phyloP scores from a whole-genome alignment of 2,888 invertebrate genomes.

The Gnatocerus cornutus region DNA sequence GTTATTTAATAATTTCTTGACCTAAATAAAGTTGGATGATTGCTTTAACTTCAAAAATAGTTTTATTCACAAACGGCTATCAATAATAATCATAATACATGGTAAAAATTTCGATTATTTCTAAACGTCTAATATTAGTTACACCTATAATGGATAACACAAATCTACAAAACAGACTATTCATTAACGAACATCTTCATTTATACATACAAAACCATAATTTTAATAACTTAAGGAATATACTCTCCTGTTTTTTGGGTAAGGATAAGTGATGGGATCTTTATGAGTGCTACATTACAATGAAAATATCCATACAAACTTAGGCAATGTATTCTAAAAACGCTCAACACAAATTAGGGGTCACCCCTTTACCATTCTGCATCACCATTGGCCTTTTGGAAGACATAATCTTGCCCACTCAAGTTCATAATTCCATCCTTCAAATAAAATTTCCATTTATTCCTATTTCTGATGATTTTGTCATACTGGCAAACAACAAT shows the following conservation, averaged over 20 bases:
- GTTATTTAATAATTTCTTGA: too few relatives aligned
- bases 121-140: slow-evolving; percentile 43
- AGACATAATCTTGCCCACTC: slow-evolving; percentile 97
- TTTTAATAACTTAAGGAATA: slow-evolving; percentile 34
- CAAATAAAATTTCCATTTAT: slow-evolving; percentile 99
- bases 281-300: slow-evolving; percentile 19
- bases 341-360: slow-evolving; percentile 6
- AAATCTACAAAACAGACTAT: slow-evolving; percentile 47
- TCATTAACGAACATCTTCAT: slow-evolving; percentile 30
- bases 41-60: slow-evolving; percentile 50
- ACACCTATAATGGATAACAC: slow-evolving; percentile 45
- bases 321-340: background rate
- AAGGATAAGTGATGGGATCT: slow-evolving; percentile 17
- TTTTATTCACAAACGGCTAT: slow-evolving; percentile 54
- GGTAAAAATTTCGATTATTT: slow-evolving; percentile 51
- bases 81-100: slow-evolving; percentile 50
- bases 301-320: slow-evolving; percentile 22
- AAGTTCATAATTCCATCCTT: slow-evolving; percentile 99
- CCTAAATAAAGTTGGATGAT: background rate
- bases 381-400: slow-evolving; percentile 99
- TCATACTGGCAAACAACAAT: slow-evolving; percentile 99
- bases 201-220: slow-evolving; percentile 42
- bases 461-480: slow-evolving; percentile 98
- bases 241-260: background rate
- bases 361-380: slow-evolving; percentile 91